These are phyloP conservation scores for Cydia strobilella DNA, from an alignment of 1,140 invertebrate species.

Conservation along the genomic window DNA sequence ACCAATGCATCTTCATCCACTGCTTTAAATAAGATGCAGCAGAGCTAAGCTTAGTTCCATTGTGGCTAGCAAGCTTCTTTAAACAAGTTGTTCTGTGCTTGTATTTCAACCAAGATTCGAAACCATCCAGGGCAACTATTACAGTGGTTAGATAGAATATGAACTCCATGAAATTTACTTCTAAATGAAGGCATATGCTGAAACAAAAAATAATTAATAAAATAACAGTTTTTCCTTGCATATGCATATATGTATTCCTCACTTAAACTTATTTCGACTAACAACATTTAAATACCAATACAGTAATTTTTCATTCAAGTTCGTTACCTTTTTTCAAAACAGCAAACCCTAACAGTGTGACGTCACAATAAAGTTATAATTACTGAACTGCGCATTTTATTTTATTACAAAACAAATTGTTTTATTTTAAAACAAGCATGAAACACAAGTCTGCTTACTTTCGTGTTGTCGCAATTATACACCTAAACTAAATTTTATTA, in stretches of 20 bases:
- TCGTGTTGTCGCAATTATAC: not conserved
- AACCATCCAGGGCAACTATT: slow-evolving; percentile 57
- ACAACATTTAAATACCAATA: too few species aligned
- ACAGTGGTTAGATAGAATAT: slow-evolving; percentile 49
- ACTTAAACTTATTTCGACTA: too few species aligned
- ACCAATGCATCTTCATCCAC: slow-evolving; percentile 51
- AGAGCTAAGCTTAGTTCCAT: slow-evolving; percentile 51
- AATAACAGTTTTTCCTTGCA: not conserved
- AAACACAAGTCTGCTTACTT: not conserved
- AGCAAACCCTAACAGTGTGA: not conserved
- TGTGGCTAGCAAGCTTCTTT: slow-evolving; percentile 55
- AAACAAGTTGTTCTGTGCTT: slow-evolving; percentile 71
- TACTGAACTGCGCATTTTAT: not conserved
- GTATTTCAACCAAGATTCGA: slow-evolving; percentile 71
- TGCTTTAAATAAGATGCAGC: slow-evolving; percentile 42
- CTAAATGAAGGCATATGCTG: slow-evolving; percentile 56
- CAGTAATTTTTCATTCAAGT: not conserved
- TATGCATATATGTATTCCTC: not conserved
- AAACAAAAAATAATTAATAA: slow-evolving; percentile 41
- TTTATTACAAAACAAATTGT: not conserved
- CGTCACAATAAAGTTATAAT: not conserved
- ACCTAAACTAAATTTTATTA: slow-evolving; percentile 2
- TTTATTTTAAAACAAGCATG: not conserved
- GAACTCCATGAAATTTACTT: slow-evolving; percentile 63
- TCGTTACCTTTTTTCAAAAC: not conserved